Conservation (phyloP, 37 sponge, comb jelly and placozoan species). For the Geodia barretti region DNA sequence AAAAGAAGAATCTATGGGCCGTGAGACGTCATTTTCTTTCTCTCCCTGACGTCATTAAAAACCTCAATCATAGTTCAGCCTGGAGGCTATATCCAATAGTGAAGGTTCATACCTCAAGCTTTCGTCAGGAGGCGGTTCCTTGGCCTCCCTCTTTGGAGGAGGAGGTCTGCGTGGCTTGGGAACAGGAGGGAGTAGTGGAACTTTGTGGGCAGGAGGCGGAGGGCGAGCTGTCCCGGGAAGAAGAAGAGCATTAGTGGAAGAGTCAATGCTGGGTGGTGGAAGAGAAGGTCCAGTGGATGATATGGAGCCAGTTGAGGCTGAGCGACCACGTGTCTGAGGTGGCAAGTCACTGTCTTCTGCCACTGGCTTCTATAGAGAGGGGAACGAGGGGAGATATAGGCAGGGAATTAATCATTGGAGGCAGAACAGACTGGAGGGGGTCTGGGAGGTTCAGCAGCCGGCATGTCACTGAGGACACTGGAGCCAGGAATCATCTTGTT, state of each 20-base stretch:
- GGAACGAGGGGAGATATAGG: background rate
- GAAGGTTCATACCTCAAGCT: background rate
- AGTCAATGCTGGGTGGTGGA: background rate
- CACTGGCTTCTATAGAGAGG: constrained; percentile 8
- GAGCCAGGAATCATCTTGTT: constrained; percentile 54
- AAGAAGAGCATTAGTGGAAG: constrained; percentile 13
- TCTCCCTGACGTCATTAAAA: too few relatives aligned
- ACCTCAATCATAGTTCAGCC: too few relatives aligned
- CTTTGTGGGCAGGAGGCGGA: background rate
- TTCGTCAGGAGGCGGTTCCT: background rate
- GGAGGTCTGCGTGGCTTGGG: constrained; percentile 32
- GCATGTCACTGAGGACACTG: constrained; percentile 38
- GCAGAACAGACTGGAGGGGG: constrained; percentile 62
- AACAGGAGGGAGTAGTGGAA: background rate
- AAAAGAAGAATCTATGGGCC: too few relatives aligned
- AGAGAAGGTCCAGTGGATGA: background rate
- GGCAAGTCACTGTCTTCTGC: background rate
- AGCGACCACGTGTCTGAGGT: background rate
- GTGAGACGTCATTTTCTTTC: too few relatives aligned
- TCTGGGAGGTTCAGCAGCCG: constrained; percentile 65
- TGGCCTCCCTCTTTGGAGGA: constrained; percentile 7
- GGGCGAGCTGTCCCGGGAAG: background rate
- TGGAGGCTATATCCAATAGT: too few relatives aligned
- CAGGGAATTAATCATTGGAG: background rate
- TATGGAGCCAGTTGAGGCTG: constrained; percentile 56